Evolutionary conservation across 2,888 invertebrate species (phyloP), one percentile per base, ranked within the genome.

Genomic region (Eilema sororculum): DNA sequence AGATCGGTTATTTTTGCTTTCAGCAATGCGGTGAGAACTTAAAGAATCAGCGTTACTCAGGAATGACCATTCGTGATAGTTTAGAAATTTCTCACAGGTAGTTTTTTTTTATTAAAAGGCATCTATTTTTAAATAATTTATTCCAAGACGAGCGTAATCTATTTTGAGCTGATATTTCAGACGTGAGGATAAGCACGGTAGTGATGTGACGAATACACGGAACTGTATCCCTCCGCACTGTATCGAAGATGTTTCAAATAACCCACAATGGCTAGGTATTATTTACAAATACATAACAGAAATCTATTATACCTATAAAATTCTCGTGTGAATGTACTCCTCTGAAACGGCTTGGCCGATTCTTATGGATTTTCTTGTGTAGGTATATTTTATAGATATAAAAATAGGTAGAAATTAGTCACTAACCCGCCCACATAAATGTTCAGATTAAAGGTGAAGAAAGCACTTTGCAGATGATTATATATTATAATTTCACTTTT

Each of bases 1-100:
- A 46, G 28, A 58, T 60, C 46, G 37, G 25, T 71, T 74, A 46
- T 58, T 79, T 84, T 80, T 85, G 68, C 80, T 92, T 91, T 82
- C 90, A 92, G 92, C 83, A 67, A 78, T 72, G 78, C 52, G 83
- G 82, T 72, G 78, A 68, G 62, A 69, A 71, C 24, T 72, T 74
- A 62, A 57, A 74, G 68, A 33, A 62, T 58, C 76, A 72, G 69
- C 76, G 73, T 68, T 63, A 77, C 24, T 85, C 90, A 78, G 84
- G 86, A 80, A 68, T 92, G 75, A 84, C 86, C 63, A 82, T 90
- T 67, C 86, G 88, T 77, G 93, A 93, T 87, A 94, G 94, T 84
- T 76, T 94, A 81, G 93, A 93, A 84, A 87, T 94, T 79, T 84
- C 76, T 64, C 89, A 90, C 87, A 92, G 91, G 94, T 94, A 89